Evolutionary conservation across 1,140 invertebrate genomes (phyloP).

Genomic region (Bursaphelenchus mucronatus): DNA sequence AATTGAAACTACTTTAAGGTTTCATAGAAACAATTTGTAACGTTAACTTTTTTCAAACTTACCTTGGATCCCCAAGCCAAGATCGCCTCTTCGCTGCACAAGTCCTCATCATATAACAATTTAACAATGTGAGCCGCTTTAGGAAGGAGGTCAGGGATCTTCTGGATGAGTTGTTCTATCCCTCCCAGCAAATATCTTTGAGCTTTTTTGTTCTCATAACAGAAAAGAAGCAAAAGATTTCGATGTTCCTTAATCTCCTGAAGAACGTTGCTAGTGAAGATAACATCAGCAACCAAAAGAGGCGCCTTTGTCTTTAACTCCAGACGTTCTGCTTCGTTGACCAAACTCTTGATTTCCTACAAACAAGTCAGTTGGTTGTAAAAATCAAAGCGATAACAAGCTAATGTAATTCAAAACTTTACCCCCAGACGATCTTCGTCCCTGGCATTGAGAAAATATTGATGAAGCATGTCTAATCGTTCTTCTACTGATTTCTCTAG

Average conservation of each 20-base stretch:
- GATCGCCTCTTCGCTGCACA: slow-evolving; percentile 85
- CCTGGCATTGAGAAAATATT: slow-evolving; percentile 50
- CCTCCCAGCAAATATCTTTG: slow-evolving; percentile 91
- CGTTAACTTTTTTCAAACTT: slow-evolving; percentile 50
- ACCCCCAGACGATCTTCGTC: slow-evolving; percentile 68
- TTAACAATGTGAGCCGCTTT: slow-evolving; percentile 86
- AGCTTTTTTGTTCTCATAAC: slow-evolving; percentile 64
- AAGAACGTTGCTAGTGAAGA: slow-evolving; percentile 80
- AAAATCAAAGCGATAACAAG: not conserved
- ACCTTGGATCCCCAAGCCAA: slow-evolving; percentile 90
- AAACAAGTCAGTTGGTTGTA: slow-evolving; percentile 9
- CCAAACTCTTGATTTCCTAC: slow-evolving; percentile 73
- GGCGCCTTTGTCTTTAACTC: slow-evolving; percentile 90
- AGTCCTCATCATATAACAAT: slow-evolving; percentile 86
- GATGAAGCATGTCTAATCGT: slow-evolving; percentile 75
- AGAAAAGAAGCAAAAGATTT: slow-evolving; percentile 65
- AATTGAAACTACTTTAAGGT: slow-evolving; percentile 26
- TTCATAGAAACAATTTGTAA: not conserved
- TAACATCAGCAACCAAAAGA: slow-evolving; percentile 82
- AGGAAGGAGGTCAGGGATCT: slow-evolving; percentile 74
- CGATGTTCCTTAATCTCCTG: slow-evolving; percentile 68
- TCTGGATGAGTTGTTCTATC: slow-evolving; percentile 83
- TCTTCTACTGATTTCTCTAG: slow-evolving; percentile 84
- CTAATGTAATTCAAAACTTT: slow-evolving; percentile 35
- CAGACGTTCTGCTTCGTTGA: slow-evolving; percentile 87